These are phyloP conservation scores for Globodera rostochiensis DNA, from an alignment of 1,140 invertebrate genomes.

Conservation along the genomic window DNA sequence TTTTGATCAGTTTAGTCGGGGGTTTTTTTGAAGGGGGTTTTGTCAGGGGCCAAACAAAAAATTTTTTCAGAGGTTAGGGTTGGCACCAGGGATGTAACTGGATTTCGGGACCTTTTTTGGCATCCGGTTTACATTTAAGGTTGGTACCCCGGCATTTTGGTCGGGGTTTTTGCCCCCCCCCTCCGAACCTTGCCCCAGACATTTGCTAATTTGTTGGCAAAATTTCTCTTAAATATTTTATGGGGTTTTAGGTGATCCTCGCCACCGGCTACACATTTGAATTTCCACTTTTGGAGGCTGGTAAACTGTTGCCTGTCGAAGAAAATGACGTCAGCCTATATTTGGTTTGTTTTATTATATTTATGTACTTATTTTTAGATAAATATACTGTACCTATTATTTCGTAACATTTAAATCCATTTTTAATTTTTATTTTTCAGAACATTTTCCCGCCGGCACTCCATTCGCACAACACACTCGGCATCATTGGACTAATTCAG, in stretches of 20 bases:
- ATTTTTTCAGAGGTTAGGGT: too few relatives aligned
- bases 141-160: too few relatives aligned
- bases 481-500: constrained; percentile 70
- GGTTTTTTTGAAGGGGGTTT: too few relatives aligned
- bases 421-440: constrained; percentile 6
- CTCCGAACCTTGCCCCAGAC: not conserved
- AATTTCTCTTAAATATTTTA: too few relatives aligned
- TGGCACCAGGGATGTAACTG: not conserved
- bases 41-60: too few relatives aligned
- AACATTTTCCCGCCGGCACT: constrained; percentile 68
- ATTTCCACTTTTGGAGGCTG: constrained; percentile 45
- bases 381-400: too few relatives aligned
- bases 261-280: constrained; percentile 53
- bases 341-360: constrained; percentile 43
- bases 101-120: not conserved
- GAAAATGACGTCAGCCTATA: constrained; percentile 68
- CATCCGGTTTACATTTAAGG: too few relatives aligned
- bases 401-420: too few relatives aligned
- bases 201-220: too few relatives aligned
- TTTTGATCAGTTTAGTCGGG: too few relatives aligned
- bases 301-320: constrained; percentile 47
- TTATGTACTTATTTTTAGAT: too few relatives aligned
- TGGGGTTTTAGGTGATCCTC: constrained; percentile 50
- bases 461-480: constrained; percentile 65
- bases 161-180: too few relatives aligned